Conservation (phyloP, 1,140 invertebrate genomes). For the Brachystomella parvula region DNA sequence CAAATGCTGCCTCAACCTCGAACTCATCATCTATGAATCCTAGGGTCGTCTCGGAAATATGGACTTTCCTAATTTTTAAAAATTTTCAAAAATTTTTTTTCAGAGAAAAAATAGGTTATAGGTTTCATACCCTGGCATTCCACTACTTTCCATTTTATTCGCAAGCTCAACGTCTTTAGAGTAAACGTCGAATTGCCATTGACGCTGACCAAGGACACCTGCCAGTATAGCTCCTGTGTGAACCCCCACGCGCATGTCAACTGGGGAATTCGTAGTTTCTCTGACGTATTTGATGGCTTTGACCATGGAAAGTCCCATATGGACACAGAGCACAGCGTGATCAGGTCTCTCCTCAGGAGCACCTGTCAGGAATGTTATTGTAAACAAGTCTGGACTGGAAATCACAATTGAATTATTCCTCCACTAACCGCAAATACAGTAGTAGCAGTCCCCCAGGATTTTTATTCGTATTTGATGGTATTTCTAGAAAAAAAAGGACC, state of each 20-base stretch:
- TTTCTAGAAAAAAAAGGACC: slow-evolving; percentile 55
- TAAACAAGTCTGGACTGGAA: not conserved
- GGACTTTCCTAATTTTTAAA: slow-evolving; percentile 55
- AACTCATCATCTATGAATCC: slow-evolving; percentile 85
- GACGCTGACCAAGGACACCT: slow-evolving; percentile 87
- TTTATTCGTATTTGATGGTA: slow-evolving; percentile 90
- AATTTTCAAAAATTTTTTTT: not conserved
- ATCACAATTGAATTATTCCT: slow-evolving; percentile 40
- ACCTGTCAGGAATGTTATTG: slow-evolving; percentile 36
- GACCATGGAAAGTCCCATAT: slow-evolving; percentile 94
- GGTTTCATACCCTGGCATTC: slow-evolving; percentile 74
- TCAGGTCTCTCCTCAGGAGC: slow-evolving; percentile 78
- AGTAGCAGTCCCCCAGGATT: slow-evolving; percentile 92
- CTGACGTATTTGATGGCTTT: slow-evolving; percentile 96
- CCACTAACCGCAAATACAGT: slow-evolving; percentile 92
- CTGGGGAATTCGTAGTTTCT: slow-evolving; percentile 85
- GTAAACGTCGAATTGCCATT: slow-evolving; percentile 99
- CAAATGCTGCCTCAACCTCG: slow-evolving; percentile 85
- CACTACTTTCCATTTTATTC: slow-evolving; percentile 97
- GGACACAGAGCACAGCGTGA: slow-evolving; percentile 86
- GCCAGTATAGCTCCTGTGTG: slow-evolving; percentile 70
- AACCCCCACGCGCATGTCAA: slow-evolving; percentile 72
- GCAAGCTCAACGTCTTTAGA: slow-evolving; percentile 93
- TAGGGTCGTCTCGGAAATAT: slow-evolving; percentile 88
- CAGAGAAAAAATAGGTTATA: not conserved